phyloP scores from a whole-genome alignment of 2,113 vertebrate genomes.

The Cyphomyrus plagiostoma region DNA sequence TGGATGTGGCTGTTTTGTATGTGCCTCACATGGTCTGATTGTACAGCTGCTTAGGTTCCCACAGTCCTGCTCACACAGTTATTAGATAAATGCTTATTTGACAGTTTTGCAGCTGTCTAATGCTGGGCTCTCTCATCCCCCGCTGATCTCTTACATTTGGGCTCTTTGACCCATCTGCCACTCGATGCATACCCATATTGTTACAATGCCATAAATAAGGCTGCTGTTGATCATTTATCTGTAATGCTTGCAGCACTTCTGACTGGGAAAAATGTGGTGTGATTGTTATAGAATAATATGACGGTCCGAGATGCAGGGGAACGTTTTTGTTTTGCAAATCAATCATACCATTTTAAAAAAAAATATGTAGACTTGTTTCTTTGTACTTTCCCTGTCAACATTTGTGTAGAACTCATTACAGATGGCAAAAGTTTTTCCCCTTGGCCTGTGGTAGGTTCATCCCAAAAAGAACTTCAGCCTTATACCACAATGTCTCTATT shows the following conservation, averaged over 20 bases:
- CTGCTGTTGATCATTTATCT: not conserved
- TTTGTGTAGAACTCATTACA: not conserved
- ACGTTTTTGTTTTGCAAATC: not conserved
- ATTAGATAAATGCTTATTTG: conserved; percentile 8
- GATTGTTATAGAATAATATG: not conserved
- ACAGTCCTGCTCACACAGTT: not conserved
- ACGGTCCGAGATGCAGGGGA: not conserved
- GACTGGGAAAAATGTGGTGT: not conserved
- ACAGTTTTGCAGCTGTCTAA: not conserved
- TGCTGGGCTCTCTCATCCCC: not conserved
- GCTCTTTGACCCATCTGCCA: not conserved
- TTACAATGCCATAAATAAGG: not conserved
- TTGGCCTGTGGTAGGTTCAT: not conserved
- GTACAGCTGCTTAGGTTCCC: not conserved
- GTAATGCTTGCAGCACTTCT: not conserved
- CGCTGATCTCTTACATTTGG: not conserved
- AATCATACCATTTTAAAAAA: not conserved
- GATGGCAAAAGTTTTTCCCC: not conserved
- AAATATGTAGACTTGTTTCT: not conserved
- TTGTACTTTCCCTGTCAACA: not conserved
- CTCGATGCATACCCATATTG: not conserved
- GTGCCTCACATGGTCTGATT: not conserved
- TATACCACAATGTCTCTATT: not conserved
- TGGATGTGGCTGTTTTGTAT: not conserved
- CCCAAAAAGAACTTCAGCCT: not conserved